A percentile compares a stretch with the other conserved stretches of the same genome.
Evolutionary conservation across 2,888 invertebrate genomes (phyloP).

Genomic region (Gastrophysa polygoni): DNA sequence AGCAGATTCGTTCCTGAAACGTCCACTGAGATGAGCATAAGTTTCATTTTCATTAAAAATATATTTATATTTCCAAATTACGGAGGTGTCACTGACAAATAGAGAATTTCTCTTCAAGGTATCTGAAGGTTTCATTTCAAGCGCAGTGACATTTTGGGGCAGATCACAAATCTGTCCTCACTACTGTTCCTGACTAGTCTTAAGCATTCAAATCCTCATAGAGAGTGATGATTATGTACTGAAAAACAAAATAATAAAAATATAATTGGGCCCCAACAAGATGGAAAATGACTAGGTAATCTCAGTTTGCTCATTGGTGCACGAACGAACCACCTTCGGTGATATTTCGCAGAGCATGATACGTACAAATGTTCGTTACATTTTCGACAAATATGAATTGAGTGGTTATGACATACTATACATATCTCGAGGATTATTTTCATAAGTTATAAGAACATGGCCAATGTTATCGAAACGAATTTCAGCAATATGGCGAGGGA

Average conservation of each 20-base stretch:
- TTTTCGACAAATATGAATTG: constrained; percentile 13
- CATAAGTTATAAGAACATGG: constrained; percentile 16
- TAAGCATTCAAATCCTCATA: constrained; percentile 1
- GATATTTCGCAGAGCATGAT: constrained; percentile 22
- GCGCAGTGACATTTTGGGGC: too few species aligned
- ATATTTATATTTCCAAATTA: too few species aligned
- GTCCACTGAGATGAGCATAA: too few species aligned
- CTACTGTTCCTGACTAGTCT: too few species aligned
- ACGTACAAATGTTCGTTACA: constrained; percentile 18
- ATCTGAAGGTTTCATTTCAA: too few species aligned
- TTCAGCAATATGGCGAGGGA: constrained; percentile 8
- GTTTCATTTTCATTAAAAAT: too few species aligned
- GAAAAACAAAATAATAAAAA: constrained; percentile 9
- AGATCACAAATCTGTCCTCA: too few species aligned
- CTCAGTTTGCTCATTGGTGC: constrained; percentile 12
- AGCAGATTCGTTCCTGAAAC: too few species aligned
- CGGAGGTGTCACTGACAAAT: too few species aligned
- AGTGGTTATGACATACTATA: constrained; percentile 23
- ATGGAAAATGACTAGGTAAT: background rate
- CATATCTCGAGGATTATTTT: constrained; percentile 19
- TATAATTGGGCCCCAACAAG: constrained; percentile 6
- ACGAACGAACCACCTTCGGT: constrained; percentile 15
- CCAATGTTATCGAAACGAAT: constrained; percentile 19
- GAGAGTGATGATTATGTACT: constrained; percentile 1
- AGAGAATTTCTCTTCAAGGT: too few species aligned